Conservation (phyloP, 2,888 invertebrate species). For the Cistogaster globosa region DNA sequence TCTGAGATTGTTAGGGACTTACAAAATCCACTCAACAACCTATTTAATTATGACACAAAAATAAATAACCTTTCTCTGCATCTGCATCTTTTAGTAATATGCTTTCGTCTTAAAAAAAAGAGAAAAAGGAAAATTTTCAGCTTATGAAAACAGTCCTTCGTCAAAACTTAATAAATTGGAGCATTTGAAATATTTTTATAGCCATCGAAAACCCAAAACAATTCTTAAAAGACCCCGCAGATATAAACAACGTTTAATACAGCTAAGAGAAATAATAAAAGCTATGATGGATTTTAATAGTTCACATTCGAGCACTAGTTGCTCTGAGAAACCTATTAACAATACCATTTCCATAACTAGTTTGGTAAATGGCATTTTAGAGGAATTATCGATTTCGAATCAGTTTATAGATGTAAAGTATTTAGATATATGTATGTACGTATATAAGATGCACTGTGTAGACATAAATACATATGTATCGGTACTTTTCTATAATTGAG, state of each 20-base stretch:
- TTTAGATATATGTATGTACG: too few species aligned
- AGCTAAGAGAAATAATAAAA: conserved; percentile 66
- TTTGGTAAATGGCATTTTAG: conserved; percentile 65
- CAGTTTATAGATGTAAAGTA: too few species aligned
- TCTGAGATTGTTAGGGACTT: too few species aligned
- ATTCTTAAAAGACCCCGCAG: background rate
- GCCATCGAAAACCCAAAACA: background rate
- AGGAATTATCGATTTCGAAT: conserved; percentile 62
- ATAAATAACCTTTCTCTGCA: too few species aligned
- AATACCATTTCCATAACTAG: conserved; percentile 66
- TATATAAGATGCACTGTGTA: too few species aligned
- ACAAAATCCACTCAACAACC: too few species aligned
- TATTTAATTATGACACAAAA: too few species aligned
- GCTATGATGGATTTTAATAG: conserved; percentile 73
- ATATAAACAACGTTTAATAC: conserved; percentile 70
- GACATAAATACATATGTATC: too few species aligned
- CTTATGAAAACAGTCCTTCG: conserved; percentile 67
- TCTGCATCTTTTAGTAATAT: too few species aligned
- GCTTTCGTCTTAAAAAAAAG: too few species aligned
- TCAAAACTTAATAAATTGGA: background rate
- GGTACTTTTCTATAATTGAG: too few species aligned
- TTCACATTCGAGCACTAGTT: conserved; percentile 66
- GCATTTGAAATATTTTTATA: conserved; percentile 6
- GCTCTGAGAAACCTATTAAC: conserved; percentile 55
- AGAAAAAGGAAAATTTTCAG: conserved; percentile 39